phyloP scores from a whole-genome alignment of 2,797 vertebrate genomes.

The Sebastes miniatus region DNA sequence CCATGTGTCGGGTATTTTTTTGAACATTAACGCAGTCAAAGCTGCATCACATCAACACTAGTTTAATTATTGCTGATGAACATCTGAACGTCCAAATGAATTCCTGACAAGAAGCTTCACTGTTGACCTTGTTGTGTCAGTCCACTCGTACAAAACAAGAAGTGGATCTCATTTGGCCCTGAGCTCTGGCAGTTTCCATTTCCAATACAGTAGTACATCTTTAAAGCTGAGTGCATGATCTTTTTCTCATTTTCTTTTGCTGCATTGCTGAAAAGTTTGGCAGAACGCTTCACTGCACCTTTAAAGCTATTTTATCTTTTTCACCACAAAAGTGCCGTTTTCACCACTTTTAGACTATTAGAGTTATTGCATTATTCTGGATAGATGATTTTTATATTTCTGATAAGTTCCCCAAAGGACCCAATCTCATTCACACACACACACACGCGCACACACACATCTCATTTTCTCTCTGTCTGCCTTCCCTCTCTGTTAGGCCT shows the following conservation, averaged over 20 bases:
- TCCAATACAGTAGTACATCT: background rate
- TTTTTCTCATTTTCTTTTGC: background rate
- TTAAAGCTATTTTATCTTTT: conserved; percentile 16
- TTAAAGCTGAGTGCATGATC: background rate
- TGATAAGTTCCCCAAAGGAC: conserved; percentile 22
- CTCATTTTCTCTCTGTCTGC: background rate
- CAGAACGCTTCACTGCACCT: background rate
- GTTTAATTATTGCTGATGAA: background rate
- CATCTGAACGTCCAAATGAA: background rate
- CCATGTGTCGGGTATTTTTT: background rate
- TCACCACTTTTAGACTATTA: conserved; percentile 23
- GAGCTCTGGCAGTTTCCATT: background rate
- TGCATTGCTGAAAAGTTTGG: background rate
- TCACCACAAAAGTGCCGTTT: conserved; percentile 37
- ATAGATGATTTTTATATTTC: conserved; percentile 42
- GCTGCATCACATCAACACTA: background rate
- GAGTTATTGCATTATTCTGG: conserved; percentile 37
- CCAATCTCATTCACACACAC: background rate
- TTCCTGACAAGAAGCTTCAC: background rate
- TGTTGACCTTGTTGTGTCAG: background rate
- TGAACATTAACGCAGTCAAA: background rate
- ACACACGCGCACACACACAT: background rate
- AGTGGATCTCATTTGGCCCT: background rate
- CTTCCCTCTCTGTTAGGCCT: background rate
- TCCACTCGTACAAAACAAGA: background rate